Percentiles rank a stretch among this genome's conserved stretches.
Conservation (phyloP, 1,140 invertebrate genomes). For the Drosophila pectinifera region DNA sequence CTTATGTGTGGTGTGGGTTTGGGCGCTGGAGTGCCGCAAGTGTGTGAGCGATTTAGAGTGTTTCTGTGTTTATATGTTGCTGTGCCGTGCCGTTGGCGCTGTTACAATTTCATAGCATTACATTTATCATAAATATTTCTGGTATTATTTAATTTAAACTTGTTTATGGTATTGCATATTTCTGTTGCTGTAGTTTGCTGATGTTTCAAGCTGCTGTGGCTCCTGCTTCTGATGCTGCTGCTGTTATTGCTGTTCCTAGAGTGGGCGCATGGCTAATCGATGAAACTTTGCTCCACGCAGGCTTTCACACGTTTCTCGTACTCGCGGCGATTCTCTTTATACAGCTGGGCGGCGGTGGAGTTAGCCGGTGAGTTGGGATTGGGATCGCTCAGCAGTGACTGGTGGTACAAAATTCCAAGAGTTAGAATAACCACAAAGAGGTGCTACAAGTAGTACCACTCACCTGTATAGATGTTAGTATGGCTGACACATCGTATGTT, state of each 20-base stretch:
- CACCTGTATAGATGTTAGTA: slow-evolving; percentile 96
- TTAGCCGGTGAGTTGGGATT: slow-evolving; percentile 98
- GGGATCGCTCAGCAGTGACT: slow-evolving; percentile 97
- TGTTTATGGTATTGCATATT: slow-evolving; percentile 80
- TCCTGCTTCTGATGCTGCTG: slow-evolving; percentile 41
- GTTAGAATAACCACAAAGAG: slow-evolving; percentile 2
- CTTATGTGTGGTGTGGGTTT: slow-evolving; percentile 16
- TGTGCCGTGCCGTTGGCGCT: slow-evolving; percentile 55
- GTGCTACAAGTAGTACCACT: slow-evolving; percentile 52
- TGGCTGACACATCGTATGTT: slow-evolving; percentile 99
- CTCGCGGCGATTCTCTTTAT: slow-evolving; percentile 97
- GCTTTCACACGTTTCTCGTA: slow-evolving; percentile 98
- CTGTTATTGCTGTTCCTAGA: slow-evolving; percentile 53
- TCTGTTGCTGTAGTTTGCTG: slow-evolving; percentile 50
- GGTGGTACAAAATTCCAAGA: slow-evolving; percentile 75
- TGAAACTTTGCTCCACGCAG: slow-evolving; percentile 98
- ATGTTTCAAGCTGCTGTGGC: slow-evolving; percentile 49
- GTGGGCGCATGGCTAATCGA: slow-evolving; percentile 90
- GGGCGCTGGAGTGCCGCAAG: slow-evolving; percentile 23
- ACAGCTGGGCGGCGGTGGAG: slow-evolving; percentile 97
- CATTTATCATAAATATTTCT: slow-evolving; percentile 78
- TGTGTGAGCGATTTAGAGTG: slow-evolving; percentile 31
- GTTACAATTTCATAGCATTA: slow-evolving; percentile 80
- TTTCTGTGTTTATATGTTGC: slow-evolving; percentile 28
- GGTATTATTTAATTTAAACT: slow-evolving; percentile 80